These are phyloP conservation scores for Vanessa cardui DNA, from an alignment of 2,888 invertebrate genomes.

Conservation along the genomic window DNA sequence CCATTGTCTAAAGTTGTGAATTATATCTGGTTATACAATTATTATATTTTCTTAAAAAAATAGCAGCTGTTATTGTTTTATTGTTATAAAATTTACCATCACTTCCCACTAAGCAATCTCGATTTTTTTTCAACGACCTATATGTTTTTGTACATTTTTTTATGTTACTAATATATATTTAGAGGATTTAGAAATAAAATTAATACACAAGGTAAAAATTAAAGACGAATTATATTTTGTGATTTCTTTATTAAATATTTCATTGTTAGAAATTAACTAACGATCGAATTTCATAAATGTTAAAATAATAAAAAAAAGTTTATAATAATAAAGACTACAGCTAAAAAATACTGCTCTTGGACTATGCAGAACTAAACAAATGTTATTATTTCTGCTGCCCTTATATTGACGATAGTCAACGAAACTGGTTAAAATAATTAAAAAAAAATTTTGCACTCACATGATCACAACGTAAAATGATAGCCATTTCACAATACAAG, in stretches of 20 bases:
- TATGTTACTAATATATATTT: neutral
- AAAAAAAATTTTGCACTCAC: constrained; percentile 78
- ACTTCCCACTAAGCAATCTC: neutral
- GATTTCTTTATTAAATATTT: constrained; percentile 83
- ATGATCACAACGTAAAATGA: constrained; percentile 82
- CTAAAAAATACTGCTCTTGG: constrained; percentile 82
- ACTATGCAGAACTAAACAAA: constrained; percentile 75
- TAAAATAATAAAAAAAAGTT: constrained; percentile 74
- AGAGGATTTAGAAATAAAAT: neutral
- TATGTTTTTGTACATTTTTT: neutral
- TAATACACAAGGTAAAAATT: constrained; percentile 44
- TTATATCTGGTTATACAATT: too few relatives aligned
- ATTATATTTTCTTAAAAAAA: neutral
- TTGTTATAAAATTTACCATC: too few relatives aligned
- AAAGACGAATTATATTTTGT: constrained; percentile 67
- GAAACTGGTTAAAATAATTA: constrained; percentile 67
- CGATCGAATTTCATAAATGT: constrained; percentile 80
- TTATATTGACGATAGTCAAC: constrained; percentile 64
- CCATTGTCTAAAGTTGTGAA: too few relatives aligned
- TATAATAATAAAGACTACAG: constrained; percentile 76
- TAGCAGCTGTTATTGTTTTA: neutral
- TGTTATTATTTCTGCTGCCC: constrained; percentile 72
- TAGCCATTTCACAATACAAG: constrained; percentile 77
- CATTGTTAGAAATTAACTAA: constrained; percentile 83
- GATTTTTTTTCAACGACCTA: neutral